Base-by-base conservation (phyloP, 2,113 vertebrate species). In the Camelus bactrianus region DNA sequence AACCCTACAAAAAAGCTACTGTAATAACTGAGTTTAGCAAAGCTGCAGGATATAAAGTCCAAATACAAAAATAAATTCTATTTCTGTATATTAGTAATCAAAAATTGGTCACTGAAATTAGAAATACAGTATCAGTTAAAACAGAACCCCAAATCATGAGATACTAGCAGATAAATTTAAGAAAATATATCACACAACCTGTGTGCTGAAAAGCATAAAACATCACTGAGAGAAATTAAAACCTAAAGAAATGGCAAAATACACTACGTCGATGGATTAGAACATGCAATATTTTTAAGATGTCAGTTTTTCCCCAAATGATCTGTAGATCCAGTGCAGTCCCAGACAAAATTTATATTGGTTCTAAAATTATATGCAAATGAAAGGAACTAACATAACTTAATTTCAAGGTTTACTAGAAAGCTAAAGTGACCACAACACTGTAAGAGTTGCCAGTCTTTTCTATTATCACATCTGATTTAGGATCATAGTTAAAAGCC, bases 221-320 rank as follows among this genome's bases (percentile, higher is more conserved):
- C 12, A 14, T 72, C 48, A 62, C 62, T 76, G 38, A 79, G 48
- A 73, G 42, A 95, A 79, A 88, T 70, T 88, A 72, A 96, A 64
- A 91, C 35, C 22, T 89, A 77, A 87, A 58, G 69, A 91, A 48
- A 60, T 76, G 32, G 54, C 42, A 32, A 97, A 91, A 94, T 83
- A 83, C 5, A 83, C 35, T 28, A 67, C 62, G 24, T 16, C 64
- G 24, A 70, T 48, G 42, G 15, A 70, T 73, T 46, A 42, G 46
- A 73, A 87, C 60, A 50, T 35, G 76, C 19, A 4, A 6, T 95
- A 62, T 42, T 76, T 69, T 69, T 73, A 84, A 60, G 32, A 76
- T 70, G 67, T 54, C 9, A 35, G 2, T 35, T 86, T 73, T 69
- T 12, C 26, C 60, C 50, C 11, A 56, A 73, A 35, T 62, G 32